Percentiles rank a stretch among this genome's conserved stretches.
phyloP scores from a whole-genome alignment of 2,113 vertebrate species.

The Potamarius usumacintae region DNA sequence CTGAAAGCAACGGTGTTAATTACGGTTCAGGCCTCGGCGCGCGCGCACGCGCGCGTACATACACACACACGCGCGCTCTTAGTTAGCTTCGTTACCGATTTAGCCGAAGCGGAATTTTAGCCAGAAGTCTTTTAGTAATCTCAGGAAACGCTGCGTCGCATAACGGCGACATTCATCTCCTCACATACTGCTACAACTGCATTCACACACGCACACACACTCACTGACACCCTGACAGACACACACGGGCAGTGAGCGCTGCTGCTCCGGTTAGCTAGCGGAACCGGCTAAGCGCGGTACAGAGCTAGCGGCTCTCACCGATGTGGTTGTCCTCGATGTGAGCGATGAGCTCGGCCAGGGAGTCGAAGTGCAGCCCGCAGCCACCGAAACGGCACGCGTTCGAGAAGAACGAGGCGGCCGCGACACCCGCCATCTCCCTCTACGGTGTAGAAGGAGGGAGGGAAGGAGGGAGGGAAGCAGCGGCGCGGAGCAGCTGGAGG shows the following conservation, averaged over 20 bases:
- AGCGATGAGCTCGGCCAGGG: slow-evolving; percentile 89
- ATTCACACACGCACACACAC: background rate
- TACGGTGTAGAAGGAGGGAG: slow-evolving; percentile 59
- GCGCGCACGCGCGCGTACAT: background rate
- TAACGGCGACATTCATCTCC: too few species aligned
- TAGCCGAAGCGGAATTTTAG: background rate
- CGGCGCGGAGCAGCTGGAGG: too few species aligned
- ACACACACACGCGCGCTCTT: too few species aligned
- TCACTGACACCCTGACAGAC: slow-evolving; percentile 19
- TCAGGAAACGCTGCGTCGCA: background rate
- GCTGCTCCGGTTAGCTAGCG: slow-evolving; percentile 26
- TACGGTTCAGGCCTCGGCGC: background rate
- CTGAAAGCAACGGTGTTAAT: slow-evolving; percentile 2
- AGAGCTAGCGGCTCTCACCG: slow-evolving; percentile 73
- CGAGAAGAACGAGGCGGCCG: slow-evolving; percentile 95
- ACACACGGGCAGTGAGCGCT: background rate
- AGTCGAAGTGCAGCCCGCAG: slow-evolving; percentile 91
- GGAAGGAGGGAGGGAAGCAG: too few species aligned
- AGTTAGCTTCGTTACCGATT: background rate
- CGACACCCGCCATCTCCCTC: slow-evolving; percentile 90
- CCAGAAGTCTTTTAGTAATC: background rate
- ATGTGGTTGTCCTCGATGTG: slow-evolving; percentile 96
- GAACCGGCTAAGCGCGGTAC: background rate
- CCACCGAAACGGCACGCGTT: slow-evolving; percentile 90
- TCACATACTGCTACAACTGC: background rate